Evolutionary conservation across 2,113 vertebrate genomes (phyloP).

Genomic region (Australoheros scitulus): DNA sequence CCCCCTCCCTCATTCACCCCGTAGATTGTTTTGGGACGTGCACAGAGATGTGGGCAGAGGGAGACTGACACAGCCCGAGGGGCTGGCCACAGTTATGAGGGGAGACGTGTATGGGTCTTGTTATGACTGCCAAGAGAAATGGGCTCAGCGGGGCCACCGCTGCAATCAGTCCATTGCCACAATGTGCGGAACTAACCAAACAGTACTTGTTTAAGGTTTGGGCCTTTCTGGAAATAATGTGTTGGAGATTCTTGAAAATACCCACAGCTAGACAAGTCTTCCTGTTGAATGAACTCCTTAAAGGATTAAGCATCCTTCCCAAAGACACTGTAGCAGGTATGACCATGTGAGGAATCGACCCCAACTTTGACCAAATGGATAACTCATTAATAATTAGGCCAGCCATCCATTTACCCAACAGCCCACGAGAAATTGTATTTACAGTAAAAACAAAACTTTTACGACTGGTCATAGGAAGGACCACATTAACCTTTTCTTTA

Average conservation of each 20-base stretch:
- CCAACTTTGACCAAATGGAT: neutral
- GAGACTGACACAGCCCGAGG: slow-evolving; percentile 54
- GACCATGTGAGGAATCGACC: neutral
- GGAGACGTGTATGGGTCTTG: slow-evolving; percentile 35
- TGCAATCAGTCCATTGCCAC: slow-evolving; percentile 24
- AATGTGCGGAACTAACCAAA: slow-evolving; percentile 24
- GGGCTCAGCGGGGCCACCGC: slow-evolving; percentile 26
- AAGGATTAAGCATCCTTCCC: neutral
- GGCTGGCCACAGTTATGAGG: slow-evolving; percentile 51
- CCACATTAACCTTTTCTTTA: slow-evolving; percentile 19
- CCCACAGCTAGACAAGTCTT: neutral
- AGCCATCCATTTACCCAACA: neutral
- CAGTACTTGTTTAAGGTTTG: neutral
- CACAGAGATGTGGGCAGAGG: slow-evolving; percentile 50
- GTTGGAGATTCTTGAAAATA: neutral
- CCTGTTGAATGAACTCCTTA: neutral
- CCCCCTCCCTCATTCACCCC: neutral
- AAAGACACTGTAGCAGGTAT: neutral
- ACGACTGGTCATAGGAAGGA: neutral
- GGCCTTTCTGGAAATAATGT: neutral
- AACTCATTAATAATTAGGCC: neutral
- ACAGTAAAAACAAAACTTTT: slow-evolving; percentile 8
- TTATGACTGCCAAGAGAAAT: slow-evolving; percentile 55
- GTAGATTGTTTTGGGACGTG: slow-evolving; percentile 47
- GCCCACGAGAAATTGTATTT: neutral